These are phyloP conservation scores for Parazoanthus darwini DNA, from an alignment of 92 coral and sea anemone genomes.

Conservation along the genomic window DNA sequence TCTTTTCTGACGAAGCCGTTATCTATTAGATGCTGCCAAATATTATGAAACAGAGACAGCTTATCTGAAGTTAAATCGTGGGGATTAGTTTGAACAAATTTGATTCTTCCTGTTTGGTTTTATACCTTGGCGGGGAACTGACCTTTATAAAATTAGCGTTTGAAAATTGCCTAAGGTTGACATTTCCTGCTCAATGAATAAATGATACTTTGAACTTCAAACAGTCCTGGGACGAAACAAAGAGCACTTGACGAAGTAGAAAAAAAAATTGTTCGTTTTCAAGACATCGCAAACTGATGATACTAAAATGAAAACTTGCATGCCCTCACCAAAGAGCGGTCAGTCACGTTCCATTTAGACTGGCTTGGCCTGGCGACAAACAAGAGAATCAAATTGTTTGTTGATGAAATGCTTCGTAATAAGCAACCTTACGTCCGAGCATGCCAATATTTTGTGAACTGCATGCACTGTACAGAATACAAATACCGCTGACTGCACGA, in stretches of 20 bases:
- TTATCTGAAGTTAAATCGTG: conserved; percentile 7
- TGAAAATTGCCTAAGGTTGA: neutral
- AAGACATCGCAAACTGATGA: neutral
- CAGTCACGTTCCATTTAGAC: neutral
- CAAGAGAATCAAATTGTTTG: neutral
- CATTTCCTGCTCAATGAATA: neutral
- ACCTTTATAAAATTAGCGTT: neutral
- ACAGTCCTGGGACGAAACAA: neutral
- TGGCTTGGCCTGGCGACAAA: conserved; percentile 10
- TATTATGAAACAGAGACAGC: neutral
- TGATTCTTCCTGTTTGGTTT: conserved; percentile 19
- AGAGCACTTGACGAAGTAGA: neutral
- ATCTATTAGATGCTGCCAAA: neutral
- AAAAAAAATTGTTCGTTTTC: neutral
- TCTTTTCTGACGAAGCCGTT: neutral
- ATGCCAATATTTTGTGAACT: too few species aligned
- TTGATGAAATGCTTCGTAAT: neutral
- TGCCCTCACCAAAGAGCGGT: neutral
- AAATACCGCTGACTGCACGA: too few species aligned
- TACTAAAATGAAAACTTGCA: conserved; percentile 7
- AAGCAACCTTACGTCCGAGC: too few species aligned
- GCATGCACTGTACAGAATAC: too few species aligned
- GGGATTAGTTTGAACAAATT: neutral
- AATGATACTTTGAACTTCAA: neutral
- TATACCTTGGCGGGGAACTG: neutral